Base-by-base conservation (phyloP, 2,113 vertebrate genomes). In the Corythoichthys intestinalis region DNA sequence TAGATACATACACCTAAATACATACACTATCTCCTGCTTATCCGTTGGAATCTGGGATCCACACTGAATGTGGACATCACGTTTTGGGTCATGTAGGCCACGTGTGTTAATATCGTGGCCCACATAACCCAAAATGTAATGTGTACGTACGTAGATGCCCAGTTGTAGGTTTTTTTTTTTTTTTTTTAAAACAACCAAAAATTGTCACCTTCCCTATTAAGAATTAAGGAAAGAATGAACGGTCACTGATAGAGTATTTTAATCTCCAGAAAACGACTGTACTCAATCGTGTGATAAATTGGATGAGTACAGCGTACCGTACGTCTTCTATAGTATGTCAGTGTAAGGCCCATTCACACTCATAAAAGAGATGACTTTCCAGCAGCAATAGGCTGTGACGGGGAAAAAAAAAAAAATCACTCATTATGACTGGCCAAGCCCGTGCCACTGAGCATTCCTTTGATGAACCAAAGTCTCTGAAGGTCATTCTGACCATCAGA, bases 311-410 rank as follows among this genome's bases (percentile, higher is more conserved):
- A n/a, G 28, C 34, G 9, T 57, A 14, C 4, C 34, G 34, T 57
- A 57, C 4, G 28, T 57, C 56, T 56, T 34, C 20, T 34, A 56
- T 6, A 56, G 20, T 34, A 56, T 28, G 53, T 37, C 53, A 69
- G 69, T 64, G 49, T 69, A 67, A 67, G 62, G 39, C 37, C 35
- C 12, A 50, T 70, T 75, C 66, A 49, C 72, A 68, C 67, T 67
- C 68, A 69, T 65, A 63, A 78, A 63, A 70, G 74, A 71, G 65
- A 65, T 75, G 61, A 66, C 81, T 78, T 70, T 59, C 67, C 52
- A 35, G 12, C 12, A 12, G 11, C 56, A 37, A 57, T 12, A 57
- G 28, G 34, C 56, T 10, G 14, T 56, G 53, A 34, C 20, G 10
- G 28, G 17, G 48, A 13, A 50, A 50, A 28, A 28, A 28, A 44